A percentile compares a stretch with the other conserved stretches of the same genome.
These are phyloP conservation scores for Helicolenus hilgendorfi DNA, from an alignment of 2,797 vertebrate genomes.

Conservation along the genomic window DNA sequence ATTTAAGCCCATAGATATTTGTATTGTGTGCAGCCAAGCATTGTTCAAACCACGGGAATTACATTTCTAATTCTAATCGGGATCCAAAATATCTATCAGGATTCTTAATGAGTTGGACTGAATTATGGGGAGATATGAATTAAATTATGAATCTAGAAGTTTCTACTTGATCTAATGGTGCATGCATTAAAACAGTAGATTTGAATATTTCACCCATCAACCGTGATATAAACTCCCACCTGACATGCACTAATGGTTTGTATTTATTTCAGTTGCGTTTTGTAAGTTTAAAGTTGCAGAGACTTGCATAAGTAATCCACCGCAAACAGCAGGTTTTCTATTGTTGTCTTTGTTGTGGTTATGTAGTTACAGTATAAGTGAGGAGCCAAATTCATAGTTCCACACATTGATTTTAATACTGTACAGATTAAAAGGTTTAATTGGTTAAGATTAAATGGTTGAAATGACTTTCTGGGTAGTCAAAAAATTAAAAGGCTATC, in stretches of 20 bases:
- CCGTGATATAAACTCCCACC: neutral
- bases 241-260: neutral
- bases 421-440: neutral
- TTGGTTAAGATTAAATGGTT: neutral
- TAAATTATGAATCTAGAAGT: neutral
- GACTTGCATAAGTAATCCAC: neutral
- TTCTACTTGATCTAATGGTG: neutral
- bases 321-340: neutral
- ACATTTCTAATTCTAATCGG: neutral
- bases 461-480: neutral
- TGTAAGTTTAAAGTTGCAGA: neutral
- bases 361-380: neutral
- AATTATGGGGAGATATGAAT: neutral
- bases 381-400: neutral
- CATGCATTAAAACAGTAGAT: neutral
- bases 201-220: constrained; percentile 13
- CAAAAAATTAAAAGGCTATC: neutral
- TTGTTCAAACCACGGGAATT: neutral
- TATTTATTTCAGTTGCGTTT: neutral
- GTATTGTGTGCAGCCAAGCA: constrained; percentile 39
- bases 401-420: neutral
- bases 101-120: neutral
- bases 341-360: neutral
- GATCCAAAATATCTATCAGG: neutral
- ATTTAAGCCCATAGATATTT: constrained; percentile 3